Conservation (phyloP, 2,797 vertebrate species). For the Denticeps clupeoides region DNA sequence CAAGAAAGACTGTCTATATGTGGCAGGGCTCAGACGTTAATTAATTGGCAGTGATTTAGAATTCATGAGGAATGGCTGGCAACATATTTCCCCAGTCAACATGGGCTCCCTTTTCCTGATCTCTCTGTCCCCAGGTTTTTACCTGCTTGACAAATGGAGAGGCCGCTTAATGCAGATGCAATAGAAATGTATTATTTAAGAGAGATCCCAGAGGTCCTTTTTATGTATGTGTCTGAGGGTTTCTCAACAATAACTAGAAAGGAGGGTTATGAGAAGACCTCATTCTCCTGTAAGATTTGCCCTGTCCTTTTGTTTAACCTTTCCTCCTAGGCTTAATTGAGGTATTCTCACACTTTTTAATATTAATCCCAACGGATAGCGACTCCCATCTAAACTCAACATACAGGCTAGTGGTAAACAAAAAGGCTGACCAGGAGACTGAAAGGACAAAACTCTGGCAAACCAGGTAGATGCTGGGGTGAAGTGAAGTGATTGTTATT, state of each 20-base stretch:
- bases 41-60: slow-evolving; percentile 41
- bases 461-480: no score
- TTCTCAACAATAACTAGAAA: no score
- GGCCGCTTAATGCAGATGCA: slow-evolving; percentile 13
- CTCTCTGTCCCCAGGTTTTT: neutral
- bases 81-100: slow-evolving; percentile 36
- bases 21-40: slow-evolving; percentile 29
- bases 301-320: no score
- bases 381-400: slow-evolving; percentile 70
- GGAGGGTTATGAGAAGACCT: no score
- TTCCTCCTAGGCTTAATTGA: slow-evolving; percentile 32
- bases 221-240: no score
- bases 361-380: slow-evolving; percentile 62
- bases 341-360: slow-evolving; percentile 51
- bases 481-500: no score
- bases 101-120: neutral
- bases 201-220: no score
- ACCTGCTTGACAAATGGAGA: slow-evolving; percentile 16
- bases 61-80: slow-evolving; percentile 38
- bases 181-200: no score
- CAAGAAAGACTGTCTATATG: slow-evolving; percentile 26
- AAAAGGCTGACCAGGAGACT: slow-evolving; percentile 22
- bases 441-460: slow-evolving; percentile 49
- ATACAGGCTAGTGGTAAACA: slow-evolving; percentile 63
- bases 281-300: no score